Evolutionary conservation across 2,113 vertebrate species (phyloP).

Genomic region (Gnathonemus echidnorhynchus): DNA sequence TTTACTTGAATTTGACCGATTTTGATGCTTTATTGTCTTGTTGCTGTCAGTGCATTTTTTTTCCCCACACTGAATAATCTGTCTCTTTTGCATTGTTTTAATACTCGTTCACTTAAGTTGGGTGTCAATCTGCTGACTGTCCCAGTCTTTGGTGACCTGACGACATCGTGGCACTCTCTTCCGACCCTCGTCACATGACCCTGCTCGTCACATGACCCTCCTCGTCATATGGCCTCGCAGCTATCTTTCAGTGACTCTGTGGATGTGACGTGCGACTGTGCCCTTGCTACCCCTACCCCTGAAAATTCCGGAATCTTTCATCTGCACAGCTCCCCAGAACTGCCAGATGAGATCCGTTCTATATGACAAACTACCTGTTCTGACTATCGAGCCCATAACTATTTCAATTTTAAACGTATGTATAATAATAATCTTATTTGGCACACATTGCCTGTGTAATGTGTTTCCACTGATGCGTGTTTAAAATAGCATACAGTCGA

Average conservation of each 20-base stretch:
- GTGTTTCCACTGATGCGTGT: slow-evolving; percentile 28
- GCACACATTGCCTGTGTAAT: neutral
- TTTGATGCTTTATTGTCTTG: neutral
- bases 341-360: neutral
- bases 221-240: neutral
- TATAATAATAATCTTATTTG: neutral
- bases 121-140: neutral
- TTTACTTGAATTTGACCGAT: neutral
- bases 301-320: neutral
- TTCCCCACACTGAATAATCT: neutral
- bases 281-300: neutral
- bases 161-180: neutral
- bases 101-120: neutral
- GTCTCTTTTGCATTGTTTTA: neutral
- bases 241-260: neutral
- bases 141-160: neutral
- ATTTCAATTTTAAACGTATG: neutral
- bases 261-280: neutral
- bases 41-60: neutral
- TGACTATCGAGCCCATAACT: neutral
- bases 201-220: neutral
- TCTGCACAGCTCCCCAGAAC: neutral
- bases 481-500: slow-evolving; percentile 38
- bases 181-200: neutral
- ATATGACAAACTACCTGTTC: neutral